Base-by-base conservation (phyloP, 2,797 vertebrate species). In the Esox lucius region DNA sequence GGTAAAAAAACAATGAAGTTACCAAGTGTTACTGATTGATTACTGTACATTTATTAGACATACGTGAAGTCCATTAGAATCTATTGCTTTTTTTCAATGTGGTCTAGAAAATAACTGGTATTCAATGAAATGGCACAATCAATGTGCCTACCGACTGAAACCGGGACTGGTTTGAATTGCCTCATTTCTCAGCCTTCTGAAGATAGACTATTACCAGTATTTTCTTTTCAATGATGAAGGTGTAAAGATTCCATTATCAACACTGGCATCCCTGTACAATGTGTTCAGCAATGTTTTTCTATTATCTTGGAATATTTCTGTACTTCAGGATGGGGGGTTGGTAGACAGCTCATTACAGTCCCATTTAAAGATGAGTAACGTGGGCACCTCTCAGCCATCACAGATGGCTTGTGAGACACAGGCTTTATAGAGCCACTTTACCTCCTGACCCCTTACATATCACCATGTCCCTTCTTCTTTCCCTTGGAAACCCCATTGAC, bases 381-480 rank as follows among this genome's bases (percentile, higher is more conserved):
- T 35, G 15, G 48, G 28, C 68, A 31, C 56, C 42, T 28, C 26
- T 49, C 11, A 31, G 33, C 6, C 5, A 59, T 56, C 31, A 56
- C 49, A 22, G 12, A 17, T n/a, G n/a, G 19, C 26, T n/a, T 48
- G 1, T 24, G 26, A 73, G 61, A 49, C 22, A 26, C n/a, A 13
- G 5, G 24, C 49, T 12, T 51, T 67, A 16, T 53, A 53, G 70
- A 72, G 35, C 31, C 53, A 51, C n/a, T 48, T 68, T 13, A 22
- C 51, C 19, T 56, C 28, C 15, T 42, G 51, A 59, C 33, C 26
- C 8, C 26, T 11, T 5, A 28, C 42, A 31, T 61, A 51, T 75
- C 73, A 69, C 64, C 35, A 26, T 66, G 71, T 74, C 24, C 19
- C 48, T 9, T 16, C 51, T 17, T 6, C 48, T n/a, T 62, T 31